Evolutionary conservation across 2,113 vertebrate genomes (phyloP), one percentile per base, ranked within the genome.

Genomic region (Rhinichthys klamathensis): DNA sequence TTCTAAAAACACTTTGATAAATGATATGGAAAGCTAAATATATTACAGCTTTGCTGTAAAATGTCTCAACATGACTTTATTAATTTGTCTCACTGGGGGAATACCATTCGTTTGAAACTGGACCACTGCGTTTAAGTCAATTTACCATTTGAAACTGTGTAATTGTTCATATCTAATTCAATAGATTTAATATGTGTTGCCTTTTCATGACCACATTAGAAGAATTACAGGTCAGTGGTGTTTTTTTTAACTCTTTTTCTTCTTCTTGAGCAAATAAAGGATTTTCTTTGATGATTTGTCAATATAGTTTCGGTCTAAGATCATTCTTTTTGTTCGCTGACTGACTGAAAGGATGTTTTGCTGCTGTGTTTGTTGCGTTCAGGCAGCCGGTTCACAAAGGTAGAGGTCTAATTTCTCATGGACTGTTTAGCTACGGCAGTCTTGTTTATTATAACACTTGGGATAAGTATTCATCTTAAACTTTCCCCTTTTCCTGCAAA

Each of bases 1-100:
- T 88, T 92, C 91, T 92, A 86, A 94, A 56, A 91, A 79, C 51
- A 78, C 90, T 92, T 93, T 93, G 93, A 93, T 92, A 93, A 88
- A 93, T 73, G 88, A 92, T 93, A 92, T 87, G 87, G 89, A 92
- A 56, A 83, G 88, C 85, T 89, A 80, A 84, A 92, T 90, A 86
- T 78, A 78, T 88, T 86, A 67, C 87, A 84, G 86, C 70, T 85
- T 85, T 72, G 83, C 69, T 85, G 58, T 61, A 83, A 76, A 85
- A 74, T n/a, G 38, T 73, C 27, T 61, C 80, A 86, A 44, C 15
- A 74, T 80, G 67, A n/a, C 74, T 84, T 35, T 49, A 69, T 77
- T 67, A 32, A 77, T 85, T 32, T 85, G 38, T 35, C 38, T 10
- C 6, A 35, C 21, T 74, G 63, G 7, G 11, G 56, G n/a, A 69